A percentile compares a stretch with the other conserved stretches of the same genome.
Conservation (phyloP, 2,888 invertebrate species). For the Drosophila tanythrix region DNA sequence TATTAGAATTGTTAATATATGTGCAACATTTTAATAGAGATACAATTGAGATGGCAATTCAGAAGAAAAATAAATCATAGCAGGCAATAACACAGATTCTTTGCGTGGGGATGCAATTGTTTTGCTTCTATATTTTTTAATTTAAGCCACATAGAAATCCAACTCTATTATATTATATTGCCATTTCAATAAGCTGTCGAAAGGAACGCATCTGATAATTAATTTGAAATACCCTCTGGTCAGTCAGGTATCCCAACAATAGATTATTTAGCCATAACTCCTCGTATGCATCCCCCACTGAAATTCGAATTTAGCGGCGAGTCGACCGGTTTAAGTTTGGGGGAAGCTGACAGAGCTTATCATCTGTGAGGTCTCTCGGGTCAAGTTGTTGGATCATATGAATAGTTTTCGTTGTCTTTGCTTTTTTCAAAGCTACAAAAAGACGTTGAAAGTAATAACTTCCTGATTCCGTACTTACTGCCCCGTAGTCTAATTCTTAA, state of each 20-base stretch:
- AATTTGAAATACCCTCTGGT: not conserved
- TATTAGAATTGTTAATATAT: not conserved
- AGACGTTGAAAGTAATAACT: not conserved
- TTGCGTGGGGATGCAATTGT: not conserved
- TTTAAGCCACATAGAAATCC: not conserved
- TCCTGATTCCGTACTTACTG: slow-evolving; percentile 4
- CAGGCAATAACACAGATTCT: not conserved
- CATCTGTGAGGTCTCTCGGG: slow-evolving; percentile 28
- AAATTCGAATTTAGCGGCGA: slow-evolving; percentile 2
- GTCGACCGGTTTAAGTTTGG: slow-evolving; percentile 16
- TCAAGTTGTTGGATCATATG: slow-evolving; percentile 38
- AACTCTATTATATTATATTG: not conserved
- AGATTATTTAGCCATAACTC: not conserved
- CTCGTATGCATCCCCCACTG: not conserved
- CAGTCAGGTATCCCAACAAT: not conserved
- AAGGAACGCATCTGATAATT: not conserved
- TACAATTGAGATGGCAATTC: not conserved
- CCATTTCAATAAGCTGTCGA: not conserved
- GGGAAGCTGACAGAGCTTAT: slow-evolving; percentile 24
- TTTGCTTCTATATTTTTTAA: not conserved
- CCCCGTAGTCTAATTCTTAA: not conserved
- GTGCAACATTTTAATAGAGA: not conserved
- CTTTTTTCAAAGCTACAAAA: slow-evolving; percentile 11
- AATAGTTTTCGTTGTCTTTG: slow-evolving; percentile 32
- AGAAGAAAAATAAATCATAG: not conserved